phyloP scores from a whole-genome alignment of 2,888 invertebrate species.

The Meganola albula region DNA sequence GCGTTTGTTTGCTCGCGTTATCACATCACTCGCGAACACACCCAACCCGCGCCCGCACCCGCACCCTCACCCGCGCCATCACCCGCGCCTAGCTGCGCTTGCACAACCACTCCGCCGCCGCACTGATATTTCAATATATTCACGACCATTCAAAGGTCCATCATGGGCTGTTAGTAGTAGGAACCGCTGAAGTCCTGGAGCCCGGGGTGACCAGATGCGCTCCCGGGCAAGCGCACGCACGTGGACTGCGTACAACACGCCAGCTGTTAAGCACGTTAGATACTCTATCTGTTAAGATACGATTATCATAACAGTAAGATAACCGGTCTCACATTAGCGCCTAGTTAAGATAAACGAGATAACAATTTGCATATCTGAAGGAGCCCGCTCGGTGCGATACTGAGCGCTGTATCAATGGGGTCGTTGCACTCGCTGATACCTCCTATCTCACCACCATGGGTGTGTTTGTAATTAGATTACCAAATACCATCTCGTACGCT shows the following conservation, averaged over 20 bases:
- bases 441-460: slow-evolving; percentile 15
- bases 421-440: slow-evolving; percentile 42
- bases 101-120: not conserved
- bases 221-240: slow-evolving; percentile 14
- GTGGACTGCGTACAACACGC: slow-evolving; percentile 18
- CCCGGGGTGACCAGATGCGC: slow-evolving; percentile 1
- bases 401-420: slow-evolving; percentile 48
- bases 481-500: no score
- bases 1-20: slow-evolving; percentile 53
- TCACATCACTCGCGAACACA: slow-evolving; percentile 51
- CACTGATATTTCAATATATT: not conserved
- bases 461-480: slow-evolving; percentile 20
- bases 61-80: slow-evolving; percentile 24
- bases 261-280: slow-evolving; percentile 52
- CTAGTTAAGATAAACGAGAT: slow-evolving; percentile 75
- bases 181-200: not conserved
- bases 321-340: slow-evolving; percentile 67
- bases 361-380: slow-evolving; percentile 72
- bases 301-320: slow-evolving; percentile 69
- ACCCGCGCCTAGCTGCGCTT: slow-evolving; percentile 1
- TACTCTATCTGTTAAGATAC: slow-evolving; percentile 63
- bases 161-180: not conserved
- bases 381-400: slow-evolving; percentile 52
- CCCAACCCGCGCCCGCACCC: slow-evolving; percentile 33
- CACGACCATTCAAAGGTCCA: not conserved